Percentiles rank a stretch among this genome's conserved stretches.
Evolutionary conservation across 2,888 invertebrate genomes (phyloP).

Genomic region (Tuberolachnus salignus): DNA sequence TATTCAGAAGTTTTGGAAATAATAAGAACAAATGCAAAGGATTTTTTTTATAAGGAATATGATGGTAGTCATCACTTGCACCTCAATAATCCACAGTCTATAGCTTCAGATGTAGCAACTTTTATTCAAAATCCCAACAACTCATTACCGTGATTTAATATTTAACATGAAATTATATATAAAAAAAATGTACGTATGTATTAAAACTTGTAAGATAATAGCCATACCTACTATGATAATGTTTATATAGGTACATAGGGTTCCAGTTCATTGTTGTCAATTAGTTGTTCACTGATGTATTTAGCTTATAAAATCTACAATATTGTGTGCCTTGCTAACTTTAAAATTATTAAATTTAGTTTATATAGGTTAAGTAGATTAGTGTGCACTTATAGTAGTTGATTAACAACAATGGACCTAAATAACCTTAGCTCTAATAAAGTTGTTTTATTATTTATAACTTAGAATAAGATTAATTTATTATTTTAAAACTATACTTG

Average conservation of each 20-base stretch:
- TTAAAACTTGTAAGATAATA: too few species aligned
- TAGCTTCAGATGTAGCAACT: constrained; percentile 63
- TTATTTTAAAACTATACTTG: background rate
- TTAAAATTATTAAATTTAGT: too few species aligned
- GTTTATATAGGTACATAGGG: too few species aligned
- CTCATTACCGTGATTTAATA: background rate
- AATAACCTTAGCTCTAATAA: too few species aligned
- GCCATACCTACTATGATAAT: too few species aligned
- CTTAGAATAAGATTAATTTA: background rate
- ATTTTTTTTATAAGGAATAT: constrained; percentile 71
- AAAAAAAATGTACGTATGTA: background rate
- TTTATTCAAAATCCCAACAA: constrained; percentile 44
- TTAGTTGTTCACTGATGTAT: too few species aligned
- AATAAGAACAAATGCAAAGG: constrained; percentile 68
- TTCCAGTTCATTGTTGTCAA: too few species aligned
- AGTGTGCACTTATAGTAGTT: too few species aligned
- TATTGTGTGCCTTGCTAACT: too few species aligned
- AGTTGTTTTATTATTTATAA: background rate
- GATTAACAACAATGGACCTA: too few species aligned
- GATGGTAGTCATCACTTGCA: constrained; percentile 85
- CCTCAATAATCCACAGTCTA: constrained; percentile 73
- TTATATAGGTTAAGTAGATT: too few species aligned
- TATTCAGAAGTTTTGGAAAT: constrained; percentile 72
- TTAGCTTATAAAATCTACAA: too few species aligned
- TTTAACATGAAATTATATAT: constrained; percentile 37